phyloP scores from a whole-genome alignment of 53 echinoderm and acorn worm species.

The Luidia sarsii region DNA sequence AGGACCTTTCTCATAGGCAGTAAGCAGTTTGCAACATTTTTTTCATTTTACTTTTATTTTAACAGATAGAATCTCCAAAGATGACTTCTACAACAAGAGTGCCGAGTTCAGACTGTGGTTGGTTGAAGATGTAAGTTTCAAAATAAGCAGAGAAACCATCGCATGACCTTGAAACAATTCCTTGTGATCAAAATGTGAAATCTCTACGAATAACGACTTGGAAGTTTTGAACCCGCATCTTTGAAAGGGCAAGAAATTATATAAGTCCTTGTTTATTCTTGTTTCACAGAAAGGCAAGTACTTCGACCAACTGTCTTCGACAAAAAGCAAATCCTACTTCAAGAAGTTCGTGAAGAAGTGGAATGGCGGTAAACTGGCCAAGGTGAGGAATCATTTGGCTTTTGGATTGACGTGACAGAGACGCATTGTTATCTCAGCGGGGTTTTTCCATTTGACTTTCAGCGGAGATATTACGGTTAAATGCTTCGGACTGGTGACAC shows the following conservation, averaged over 20 bases:
- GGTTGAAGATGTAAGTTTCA: slow-evolving; percentile 80
- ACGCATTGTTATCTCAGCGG: too few relatives aligned
- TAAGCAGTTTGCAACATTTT: too few relatives aligned
- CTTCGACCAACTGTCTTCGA: slow-evolving; percentile 75
- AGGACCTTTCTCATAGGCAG: too few relatives aligned
- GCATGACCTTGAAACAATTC: too few relatives aligned
- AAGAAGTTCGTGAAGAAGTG: slow-evolving; percentile 98
- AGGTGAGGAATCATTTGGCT: slow-evolving; percentile 46
- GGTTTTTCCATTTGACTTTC: too few relatives aligned
- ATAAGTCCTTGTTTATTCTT: neutral
- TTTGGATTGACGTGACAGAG: too few relatives aligned
- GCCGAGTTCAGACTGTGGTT: slow-evolving; percentile 95
- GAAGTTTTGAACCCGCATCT: neutral
- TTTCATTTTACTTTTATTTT: slow-evolving; percentile 24
- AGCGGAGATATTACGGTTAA: too few relatives aligned
- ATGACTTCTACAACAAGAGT: slow-evolving; percentile 91
- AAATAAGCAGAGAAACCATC: too few relatives aligned
- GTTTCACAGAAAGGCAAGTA: slow-evolving; percentile 74
- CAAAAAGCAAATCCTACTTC: slow-evolving; percentile 79
- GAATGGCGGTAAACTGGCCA: slow-evolving; percentile 79
- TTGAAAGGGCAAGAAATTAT: neutral
- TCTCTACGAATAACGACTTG: neutral
- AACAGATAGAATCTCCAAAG: slow-evolving; percentile 90
- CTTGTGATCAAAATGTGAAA: neutral
- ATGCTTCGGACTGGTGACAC: too few relatives aligned